Conservation (phyloP, 2,113 vertebrate species). For the Chaetodon auriga region DNA sequence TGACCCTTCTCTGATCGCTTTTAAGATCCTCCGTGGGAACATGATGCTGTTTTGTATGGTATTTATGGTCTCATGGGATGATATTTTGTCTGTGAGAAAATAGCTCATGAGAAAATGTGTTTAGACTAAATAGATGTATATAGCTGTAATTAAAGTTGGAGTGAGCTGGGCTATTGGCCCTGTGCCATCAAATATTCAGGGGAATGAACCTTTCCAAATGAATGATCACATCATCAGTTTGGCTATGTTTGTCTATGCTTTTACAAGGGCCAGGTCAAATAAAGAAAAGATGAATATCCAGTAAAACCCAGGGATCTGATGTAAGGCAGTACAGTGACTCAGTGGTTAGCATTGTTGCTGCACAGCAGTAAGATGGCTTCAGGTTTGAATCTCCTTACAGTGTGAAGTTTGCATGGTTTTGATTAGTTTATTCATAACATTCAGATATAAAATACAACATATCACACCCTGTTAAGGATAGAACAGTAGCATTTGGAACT, state of each 20-base stretch:
- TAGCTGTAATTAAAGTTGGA: constrained; percentile 21
- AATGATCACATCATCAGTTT: constrained; percentile 7
- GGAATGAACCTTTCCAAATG: constrained; percentile 13
- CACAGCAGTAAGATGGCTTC: background rate
- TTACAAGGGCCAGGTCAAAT: background rate
- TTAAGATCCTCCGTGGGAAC: constrained; percentile 13
- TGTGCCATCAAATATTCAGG: constrained; percentile 2
- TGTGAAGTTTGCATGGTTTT: background rate
- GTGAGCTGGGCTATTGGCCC: background rate
- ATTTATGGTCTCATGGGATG: background rate
- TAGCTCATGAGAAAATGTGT: constrained; percentile 30
- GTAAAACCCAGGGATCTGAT: background rate
- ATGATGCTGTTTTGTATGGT: background rate
- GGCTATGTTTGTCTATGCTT: background rate
- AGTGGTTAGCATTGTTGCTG: background rate
- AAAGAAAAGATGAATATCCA: background rate
- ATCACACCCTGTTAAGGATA: background rate
- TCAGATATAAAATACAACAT: background rate
- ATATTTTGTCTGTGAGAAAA: constrained; percentile 23
- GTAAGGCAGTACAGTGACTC: background rate
- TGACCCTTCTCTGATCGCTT: constrained; percentile 19
- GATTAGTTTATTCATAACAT: background rate
- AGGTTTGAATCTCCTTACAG: background rate
- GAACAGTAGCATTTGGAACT: background rate
- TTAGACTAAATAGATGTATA: constrained; percentile 18